Evolutionary conservation across 2,113 vertebrate genomes (phyloP), one percentile per base, ranked within the genome.

Genomic region (Amblyopsis rosae): DNA sequence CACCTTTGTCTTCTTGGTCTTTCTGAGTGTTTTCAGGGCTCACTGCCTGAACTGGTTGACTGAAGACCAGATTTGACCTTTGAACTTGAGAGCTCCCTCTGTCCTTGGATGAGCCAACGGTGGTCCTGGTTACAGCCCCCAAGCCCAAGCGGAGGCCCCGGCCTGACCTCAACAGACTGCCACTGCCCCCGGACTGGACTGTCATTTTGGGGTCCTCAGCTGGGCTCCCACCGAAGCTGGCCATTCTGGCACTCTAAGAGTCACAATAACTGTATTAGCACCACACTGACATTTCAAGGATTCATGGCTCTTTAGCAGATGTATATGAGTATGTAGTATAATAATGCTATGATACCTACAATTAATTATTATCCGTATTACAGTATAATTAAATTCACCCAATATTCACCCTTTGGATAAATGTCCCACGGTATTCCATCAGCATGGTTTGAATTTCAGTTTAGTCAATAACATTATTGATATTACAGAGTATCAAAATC

Each of bases 121-220:
- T 91, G 1, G 95, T 76, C 67, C 96, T 94, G 77, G 93, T 94
- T 83, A 98, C 94, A 0, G 96, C 98, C 0, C 97, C 97, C 68
- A 99, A 79, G 16, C 97, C 98, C 59, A 98, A 45, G 75, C 96
- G 96, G 17, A 98, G 90, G 49, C 95, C 94, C 93, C 97, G 92
- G 82, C 95, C 90, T 1, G 95, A 93, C 4, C 94, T 93, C 75
- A 95, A 93, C 79, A 97, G 93, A 69, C 90, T 95, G 33, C 94
- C 88, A n/a, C 73, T 79, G 12, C 82, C 80, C 76, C 84, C 83
- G 0, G 69, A 70, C 62, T 89, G 90, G 68, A 73, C 46, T 3
- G 68, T 70, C 0, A 78, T 75, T 50, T 76, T 81, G 11, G 81
- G 26, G 1, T 91, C 88, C 47, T 92, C 90, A 3, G 67, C 61